phyloP scores from a whole-genome alignment of 2,113 vertebrate genomes.

The Macroglossus sobrinus region DNA sequence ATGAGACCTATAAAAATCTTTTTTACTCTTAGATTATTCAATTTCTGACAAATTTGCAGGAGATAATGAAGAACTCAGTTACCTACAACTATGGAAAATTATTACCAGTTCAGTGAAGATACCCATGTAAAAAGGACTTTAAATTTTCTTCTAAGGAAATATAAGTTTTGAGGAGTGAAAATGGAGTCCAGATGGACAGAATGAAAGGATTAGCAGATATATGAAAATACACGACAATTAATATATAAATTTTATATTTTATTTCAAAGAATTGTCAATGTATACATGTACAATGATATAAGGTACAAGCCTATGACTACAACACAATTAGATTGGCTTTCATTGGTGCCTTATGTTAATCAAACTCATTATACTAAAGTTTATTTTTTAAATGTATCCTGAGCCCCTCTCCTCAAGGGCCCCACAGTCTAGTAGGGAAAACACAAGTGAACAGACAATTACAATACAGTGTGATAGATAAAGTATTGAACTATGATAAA shows the following conservation, averaged over 20 bases:
- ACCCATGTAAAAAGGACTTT: neutral
- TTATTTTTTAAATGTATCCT: neutral
- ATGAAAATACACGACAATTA: neutral
- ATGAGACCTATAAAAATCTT: neutral
- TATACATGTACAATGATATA: neutral
- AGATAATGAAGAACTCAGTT: slow-evolving; percentile 23
- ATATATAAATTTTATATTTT: neutral
- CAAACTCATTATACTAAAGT: neutral
- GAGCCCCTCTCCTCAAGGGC: neutral
- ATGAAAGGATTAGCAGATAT: neutral
- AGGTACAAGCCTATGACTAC: neutral
- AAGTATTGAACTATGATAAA: neutral
- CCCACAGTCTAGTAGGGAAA: neutral
- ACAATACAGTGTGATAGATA: neutral
- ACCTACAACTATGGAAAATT: neutral
- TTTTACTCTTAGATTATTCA: neutral
- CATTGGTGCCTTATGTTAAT: neutral
- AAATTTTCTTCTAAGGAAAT: slow-evolving; percentile 22
- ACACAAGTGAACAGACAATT: neutral
- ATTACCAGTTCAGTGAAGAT: slow-evolving; percentile 6
- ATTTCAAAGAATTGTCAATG: neutral
- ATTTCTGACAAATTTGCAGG: neutral
- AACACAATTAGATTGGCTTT: neutral
- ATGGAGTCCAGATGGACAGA: neutral
- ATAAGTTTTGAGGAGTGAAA: neutral